phyloP scores from a whole-genome alignment of 1,140 invertebrate species.

The Sminthurides bifidus region DNA sequence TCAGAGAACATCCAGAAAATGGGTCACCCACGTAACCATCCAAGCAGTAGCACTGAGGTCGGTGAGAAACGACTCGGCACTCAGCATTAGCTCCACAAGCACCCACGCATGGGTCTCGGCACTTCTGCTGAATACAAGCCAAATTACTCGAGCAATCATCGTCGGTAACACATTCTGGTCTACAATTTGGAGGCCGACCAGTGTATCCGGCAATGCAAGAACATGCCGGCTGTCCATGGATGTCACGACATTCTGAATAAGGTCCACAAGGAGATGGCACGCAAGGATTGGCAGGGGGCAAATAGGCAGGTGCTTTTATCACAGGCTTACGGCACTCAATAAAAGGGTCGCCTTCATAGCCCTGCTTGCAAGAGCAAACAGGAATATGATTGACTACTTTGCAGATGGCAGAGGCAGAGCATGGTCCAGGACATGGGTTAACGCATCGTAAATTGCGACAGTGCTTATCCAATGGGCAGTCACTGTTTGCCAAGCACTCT shows the following conservation, averaged over 20 bases:
- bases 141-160: conserved; percentile 64
- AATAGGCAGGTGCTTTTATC: conserved; percentile 28
- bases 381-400: conserved; percentile 55
- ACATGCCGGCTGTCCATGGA: conserved; percentile 22
- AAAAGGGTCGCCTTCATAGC: conserved; percentile 48
- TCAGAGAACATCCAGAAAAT: conserved; percentile 46
- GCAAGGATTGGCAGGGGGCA: conserved; percentile 33
- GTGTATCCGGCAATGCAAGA: conserved; percentile 35
- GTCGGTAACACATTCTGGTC: conserved; percentile 43
- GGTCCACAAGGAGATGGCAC: conserved; percentile 35
- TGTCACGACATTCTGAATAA: conserved; percentile 34
- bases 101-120: conserved; percentile 40
- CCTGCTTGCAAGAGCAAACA: conserved; percentile 61
- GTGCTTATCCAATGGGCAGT: conserved; percentile 56
- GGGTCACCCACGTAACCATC: conserved; percentile 57
- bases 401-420: conserved; percentile 58
- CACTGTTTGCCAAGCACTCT: conserved; percentile 46
- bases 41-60: conserved; percentile 52
- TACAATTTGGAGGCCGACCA: conserved; percentile 40
- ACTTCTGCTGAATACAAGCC: conserved; percentile 60
- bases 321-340: conserved; percentile 4
- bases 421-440: conserved; percentile 61
- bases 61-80: conserved; percentile 52
- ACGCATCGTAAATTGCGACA: conserved; percentile 59
- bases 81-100: conserved; percentile 60